Percentiles rank a stretch among this genome's conserved stretches.
These are phyloP conservation scores for Mastomys coucha DNA, from an alignment of 2,113 vertebrate genomes.

Conservation along the genomic window DNA sequence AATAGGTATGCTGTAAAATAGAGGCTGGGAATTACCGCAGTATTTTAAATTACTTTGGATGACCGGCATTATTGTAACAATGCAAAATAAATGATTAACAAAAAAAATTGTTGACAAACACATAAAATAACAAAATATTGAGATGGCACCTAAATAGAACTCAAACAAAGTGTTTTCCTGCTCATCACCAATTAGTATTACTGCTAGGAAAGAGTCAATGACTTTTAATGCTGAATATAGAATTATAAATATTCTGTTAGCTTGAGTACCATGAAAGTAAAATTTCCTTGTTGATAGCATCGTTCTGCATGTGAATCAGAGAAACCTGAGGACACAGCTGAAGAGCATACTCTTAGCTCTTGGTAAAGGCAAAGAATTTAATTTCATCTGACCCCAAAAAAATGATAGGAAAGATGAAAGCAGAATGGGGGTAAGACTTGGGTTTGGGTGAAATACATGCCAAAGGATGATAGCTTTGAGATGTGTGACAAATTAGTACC, in stretches of 20 bases:
- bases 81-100: not conserved
- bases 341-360: not conserved
- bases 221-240: not conserved
- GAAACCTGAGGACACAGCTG: not conserved
- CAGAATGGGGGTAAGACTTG: not conserved
- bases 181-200: not conserved
- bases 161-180: not conserved
- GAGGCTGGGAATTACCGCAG: not conserved
- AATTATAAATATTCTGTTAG: not conserved
- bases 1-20: not conserved
- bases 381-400: not conserved
- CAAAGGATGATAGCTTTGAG: not conserved
- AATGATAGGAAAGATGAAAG: not conserved
- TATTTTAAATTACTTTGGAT: not conserved
- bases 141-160: too few species aligned
- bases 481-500: not conserved
- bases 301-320: not conserved
- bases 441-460: conserved; percentile 3
- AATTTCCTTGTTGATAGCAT: not conserved
- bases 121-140: not conserved
- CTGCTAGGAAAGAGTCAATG: not conserved
- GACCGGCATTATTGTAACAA: not conserved
- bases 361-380: conserved; percentile 34
- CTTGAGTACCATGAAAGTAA: not conserved
- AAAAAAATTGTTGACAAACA: not conserved